Evolutionary conservation across 2,797 vertebrate species (phyloP).

Genomic region (Natrix natrix): DNA sequence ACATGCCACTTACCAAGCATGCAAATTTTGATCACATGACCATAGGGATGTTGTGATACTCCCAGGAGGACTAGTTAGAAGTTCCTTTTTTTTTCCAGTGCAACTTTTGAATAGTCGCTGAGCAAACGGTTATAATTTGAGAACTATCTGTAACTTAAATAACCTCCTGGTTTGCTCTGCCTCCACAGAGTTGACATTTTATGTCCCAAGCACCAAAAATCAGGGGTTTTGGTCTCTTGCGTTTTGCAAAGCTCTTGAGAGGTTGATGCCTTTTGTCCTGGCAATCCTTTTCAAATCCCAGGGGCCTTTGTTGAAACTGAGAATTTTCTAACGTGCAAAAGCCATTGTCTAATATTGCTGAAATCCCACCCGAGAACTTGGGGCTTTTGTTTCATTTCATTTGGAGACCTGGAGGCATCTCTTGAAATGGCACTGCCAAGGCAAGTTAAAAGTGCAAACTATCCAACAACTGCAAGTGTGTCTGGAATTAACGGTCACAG

Average conservation of each 20-base stretch:
- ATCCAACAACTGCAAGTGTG: background rate
- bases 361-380: background rate
- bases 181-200: background rate
- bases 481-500: background rate
- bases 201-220: background rate
- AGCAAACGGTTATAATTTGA: background rate
- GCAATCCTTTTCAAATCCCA: background rate
- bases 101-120: background rate
- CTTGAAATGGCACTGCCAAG: background rate
- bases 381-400: background rate
- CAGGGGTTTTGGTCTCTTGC: background rate
- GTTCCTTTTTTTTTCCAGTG: background rate
- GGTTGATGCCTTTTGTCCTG: background rate
- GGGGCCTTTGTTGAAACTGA: background rate
- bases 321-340: background rate
- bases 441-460: background rate
- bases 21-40: background rate
- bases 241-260: background rate
- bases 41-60: background rate
- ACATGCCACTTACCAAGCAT: background rate
- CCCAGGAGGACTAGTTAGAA: background rate
- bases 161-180: background rate
- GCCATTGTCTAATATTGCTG: background rate
- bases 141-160: background rate
- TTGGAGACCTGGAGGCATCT: background rate